Conservation (phyloP, 2,888 invertebrate species). For the Anagyrus pseudococci region DNA sequence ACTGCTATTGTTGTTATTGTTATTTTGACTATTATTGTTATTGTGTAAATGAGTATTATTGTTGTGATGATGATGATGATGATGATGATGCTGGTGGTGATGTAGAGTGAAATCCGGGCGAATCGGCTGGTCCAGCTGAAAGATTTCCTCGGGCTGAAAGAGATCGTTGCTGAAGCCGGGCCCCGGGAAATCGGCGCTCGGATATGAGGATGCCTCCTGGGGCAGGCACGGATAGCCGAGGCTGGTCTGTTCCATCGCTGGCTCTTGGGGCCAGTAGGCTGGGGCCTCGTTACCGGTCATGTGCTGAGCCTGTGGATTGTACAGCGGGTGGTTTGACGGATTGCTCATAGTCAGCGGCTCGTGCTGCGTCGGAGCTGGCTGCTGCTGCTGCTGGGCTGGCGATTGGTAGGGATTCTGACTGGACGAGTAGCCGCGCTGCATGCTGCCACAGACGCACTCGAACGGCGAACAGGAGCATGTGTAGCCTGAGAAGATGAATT, state of each 20-base stretch:
- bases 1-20: neutral
- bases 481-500: too few relatives aligned
- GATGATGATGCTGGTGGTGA: constrained; percentile 55
- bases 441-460: constrained; percentile 72
- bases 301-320: constrained; percentile 5
- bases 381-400: constrained; percentile 34
- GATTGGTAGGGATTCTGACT: constrained; percentile 40
- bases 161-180: constrained; percentile 69
- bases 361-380: neutral
- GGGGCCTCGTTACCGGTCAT: constrained; percentile 31
- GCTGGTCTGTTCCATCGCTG: constrained; percentile 15
- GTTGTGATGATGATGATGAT: too few relatives aligned
- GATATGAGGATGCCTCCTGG: constrained; percentile 30
- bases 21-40: neutral
- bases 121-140: constrained; percentile 77
- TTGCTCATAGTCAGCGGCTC: constrained; percentile 13
- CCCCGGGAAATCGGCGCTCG: constrained; percentile 60
- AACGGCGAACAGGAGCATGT: constrained; percentile 78
- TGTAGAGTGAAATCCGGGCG: constrained; percentile 67
- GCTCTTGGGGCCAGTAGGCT: constrained; percentile 31
- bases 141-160: constrained; percentile 80
- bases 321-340: neutral
- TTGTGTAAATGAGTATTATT: constrained; percentile 46
- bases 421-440: constrained; percentile 50
- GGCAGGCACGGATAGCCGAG: constrained; percentile 23